phyloP scores from a whole-genome alignment of 2,113 vertebrate genomes.

The Sprattus sprattus region DNA sequence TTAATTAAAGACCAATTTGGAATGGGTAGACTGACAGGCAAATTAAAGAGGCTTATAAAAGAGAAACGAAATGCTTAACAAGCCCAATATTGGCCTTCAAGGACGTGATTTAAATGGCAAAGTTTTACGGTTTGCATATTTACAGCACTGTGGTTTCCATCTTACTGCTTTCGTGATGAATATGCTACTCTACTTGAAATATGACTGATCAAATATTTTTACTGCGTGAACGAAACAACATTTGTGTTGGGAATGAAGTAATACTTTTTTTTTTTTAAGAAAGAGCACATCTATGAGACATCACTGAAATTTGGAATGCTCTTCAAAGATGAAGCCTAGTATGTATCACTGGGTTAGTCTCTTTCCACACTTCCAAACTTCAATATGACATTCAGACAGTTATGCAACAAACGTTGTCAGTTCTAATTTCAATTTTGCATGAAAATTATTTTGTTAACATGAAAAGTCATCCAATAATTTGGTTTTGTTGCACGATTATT shows the following conservation, averaged over 20 bases:
- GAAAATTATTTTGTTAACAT: neutral
- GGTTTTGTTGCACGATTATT: neutral
- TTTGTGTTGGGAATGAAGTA: neutral
- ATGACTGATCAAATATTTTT: constrained; percentile 34
- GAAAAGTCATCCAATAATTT: neutral
- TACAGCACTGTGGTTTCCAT: constrained; percentile 42
- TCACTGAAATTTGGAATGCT: neutral
- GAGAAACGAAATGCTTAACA: constrained; percentile 69
- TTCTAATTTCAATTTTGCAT: neutral
- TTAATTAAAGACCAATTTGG: constrained; percentile 70
- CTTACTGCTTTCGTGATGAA: constrained; percentile 41
- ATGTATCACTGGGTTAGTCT: neutral
- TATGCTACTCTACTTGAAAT: constrained; percentile 45
- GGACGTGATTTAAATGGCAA: constrained; percentile 48
- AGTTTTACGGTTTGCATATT: constrained; percentile 43
- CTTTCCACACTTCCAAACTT: neutral
- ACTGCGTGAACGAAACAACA: constrained; percentile 7
- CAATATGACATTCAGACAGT: neutral
- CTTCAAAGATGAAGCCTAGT: constrained; percentile 1
- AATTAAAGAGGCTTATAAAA: constrained; percentile 70
- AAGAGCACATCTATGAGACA: neutral
- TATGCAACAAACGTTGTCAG: neutral
- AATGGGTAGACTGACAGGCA: constrained; percentile 58
- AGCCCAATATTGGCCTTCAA: constrained; percentile 55
- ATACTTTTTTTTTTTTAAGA: constrained; percentile 11